Conservation (phyloP, 1,140 invertebrate genomes). For the Wasmannia auropunctata region DNA sequence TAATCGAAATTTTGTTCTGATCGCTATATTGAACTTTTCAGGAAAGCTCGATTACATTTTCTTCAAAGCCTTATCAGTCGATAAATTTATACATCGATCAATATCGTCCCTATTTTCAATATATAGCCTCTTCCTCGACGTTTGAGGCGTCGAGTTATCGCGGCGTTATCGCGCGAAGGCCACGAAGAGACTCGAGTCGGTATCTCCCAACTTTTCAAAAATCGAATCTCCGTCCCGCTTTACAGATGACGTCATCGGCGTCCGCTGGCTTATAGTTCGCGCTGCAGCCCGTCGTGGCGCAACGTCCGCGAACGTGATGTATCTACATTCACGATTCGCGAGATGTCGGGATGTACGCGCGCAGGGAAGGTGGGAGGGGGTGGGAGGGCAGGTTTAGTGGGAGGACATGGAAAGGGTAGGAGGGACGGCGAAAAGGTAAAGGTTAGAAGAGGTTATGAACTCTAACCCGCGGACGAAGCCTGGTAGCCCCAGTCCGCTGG, state of each 20-base stretch:
- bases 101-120: too few relatives aligned
- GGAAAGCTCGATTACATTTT: too few relatives aligned
- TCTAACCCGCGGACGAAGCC: constrained; percentile 73
- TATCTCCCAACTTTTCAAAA: background rate
- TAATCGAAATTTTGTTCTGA: too few relatives aligned
- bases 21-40: too few relatives aligned
- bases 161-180: too few relatives aligned
- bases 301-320: background rate
- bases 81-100: too few relatives aligned
- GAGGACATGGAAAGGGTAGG: constrained; percentile 40
- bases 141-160: too few relatives aligned
- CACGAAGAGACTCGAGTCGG: too few relatives aligned
- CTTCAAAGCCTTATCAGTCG: too few relatives aligned
- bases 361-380: constrained; percentile 34
- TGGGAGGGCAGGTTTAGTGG: constrained; percentile 40
- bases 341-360: constrained; percentile 45
- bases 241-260: background rate
- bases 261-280: background rate
- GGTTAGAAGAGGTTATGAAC: constrained; percentile 79
- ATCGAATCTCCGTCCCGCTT: background rate
- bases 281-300: background rate
- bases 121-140: too few relatives aligned
- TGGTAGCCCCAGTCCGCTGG: constrained; percentile 63
- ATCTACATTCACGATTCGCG: constrained; percentile 48
- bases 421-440: constrained; percentile 75